These are phyloP conservation scores for Crepidodera aurea DNA, from an alignment of 2,888 invertebrate species.

Conservation along the genomic window DNA sequence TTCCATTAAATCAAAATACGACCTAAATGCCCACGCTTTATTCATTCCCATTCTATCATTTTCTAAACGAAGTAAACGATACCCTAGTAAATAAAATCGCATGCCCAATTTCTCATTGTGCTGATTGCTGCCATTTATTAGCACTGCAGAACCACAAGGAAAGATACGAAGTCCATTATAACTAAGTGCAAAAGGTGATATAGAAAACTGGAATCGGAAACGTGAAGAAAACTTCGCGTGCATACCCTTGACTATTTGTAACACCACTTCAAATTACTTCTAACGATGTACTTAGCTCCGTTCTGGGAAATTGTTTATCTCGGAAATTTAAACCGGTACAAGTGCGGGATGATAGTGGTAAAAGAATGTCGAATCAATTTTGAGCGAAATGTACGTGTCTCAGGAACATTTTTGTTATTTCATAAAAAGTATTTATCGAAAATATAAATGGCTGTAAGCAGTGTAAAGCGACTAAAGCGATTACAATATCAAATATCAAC, in stretches of 20 bases:
- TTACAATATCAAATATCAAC: too few species aligned
- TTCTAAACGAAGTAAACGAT: neutral
- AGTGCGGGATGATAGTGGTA: neutral
- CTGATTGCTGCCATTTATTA: conserved; percentile 24
- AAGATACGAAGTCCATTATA: conserved; percentile 28
- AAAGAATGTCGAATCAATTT: too few species aligned
- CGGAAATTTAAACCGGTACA: conserved; percentile 4
- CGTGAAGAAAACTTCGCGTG: conserved; percentile 18
- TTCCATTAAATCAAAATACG: too few species aligned
- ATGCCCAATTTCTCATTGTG: conserved; percentile 15
- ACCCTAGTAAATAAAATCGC: conserved; percentile 17
- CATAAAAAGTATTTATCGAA: too few species aligned
- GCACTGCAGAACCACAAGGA: conserved; percentile 4
- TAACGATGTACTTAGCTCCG: conserved; percentile 11
- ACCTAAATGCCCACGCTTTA: too few species aligned
- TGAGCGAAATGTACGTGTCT: too few species aligned
- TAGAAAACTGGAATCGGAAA: conserved; percentile 22
- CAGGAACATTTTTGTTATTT: too few species aligned
- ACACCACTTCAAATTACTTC: conserved; percentile 23
- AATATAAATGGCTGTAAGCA: too few species aligned
- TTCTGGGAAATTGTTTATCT: neutral
- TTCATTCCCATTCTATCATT: neutral
- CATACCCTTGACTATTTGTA: conserved; percentile 20
- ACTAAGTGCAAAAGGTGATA: conserved; percentile 30
- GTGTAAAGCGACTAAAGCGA: too few species aligned